phyloP scores from a whole-genome alignment of 1,140 invertebrate species.

The Cecropterus lyciades region DNA sequence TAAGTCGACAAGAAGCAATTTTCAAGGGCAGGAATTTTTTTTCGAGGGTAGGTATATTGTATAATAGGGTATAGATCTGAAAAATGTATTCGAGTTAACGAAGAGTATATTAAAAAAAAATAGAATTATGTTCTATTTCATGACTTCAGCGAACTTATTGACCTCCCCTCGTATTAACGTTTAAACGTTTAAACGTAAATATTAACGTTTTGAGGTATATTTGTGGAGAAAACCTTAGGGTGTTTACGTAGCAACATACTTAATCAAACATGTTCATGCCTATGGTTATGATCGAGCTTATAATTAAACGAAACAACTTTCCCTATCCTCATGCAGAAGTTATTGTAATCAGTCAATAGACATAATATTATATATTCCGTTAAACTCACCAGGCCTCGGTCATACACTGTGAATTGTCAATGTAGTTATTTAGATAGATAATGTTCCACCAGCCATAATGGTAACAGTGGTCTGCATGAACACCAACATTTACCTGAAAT shows the following conservation, averaged over 20 bases:
- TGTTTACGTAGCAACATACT: no score
- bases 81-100: conserved; percentile 38
- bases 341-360: no score
- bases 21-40: conserved; percentile 26
- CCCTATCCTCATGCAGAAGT: no score
- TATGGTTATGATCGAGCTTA: no score
- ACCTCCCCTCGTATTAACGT: neutral
- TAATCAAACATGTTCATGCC: no score
- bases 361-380: no score
- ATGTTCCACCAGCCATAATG: conserved; percentile 87
- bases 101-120: conserved; percentile 40
- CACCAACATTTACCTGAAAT: conserved; percentile 28
- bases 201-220: no score
- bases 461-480: conserved; percentile 79
- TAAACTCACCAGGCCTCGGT: conserved; percentile 58
- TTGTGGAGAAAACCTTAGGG: no score
- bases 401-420: conserved; percentile 51
- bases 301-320: no score
- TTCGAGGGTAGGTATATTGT: conserved; percentile 35
- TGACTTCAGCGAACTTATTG: neutral
- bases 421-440: conserved; percentile 86
- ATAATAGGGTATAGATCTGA: conserved; percentile 36
- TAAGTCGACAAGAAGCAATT: conserved; percentile 38
- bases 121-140: conserved; percentile 23
- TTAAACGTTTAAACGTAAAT: no score